Base-by-base conservation (phyloP, 2,888 invertebrate genomes). In the Ornithoptera priamus region DNA sequence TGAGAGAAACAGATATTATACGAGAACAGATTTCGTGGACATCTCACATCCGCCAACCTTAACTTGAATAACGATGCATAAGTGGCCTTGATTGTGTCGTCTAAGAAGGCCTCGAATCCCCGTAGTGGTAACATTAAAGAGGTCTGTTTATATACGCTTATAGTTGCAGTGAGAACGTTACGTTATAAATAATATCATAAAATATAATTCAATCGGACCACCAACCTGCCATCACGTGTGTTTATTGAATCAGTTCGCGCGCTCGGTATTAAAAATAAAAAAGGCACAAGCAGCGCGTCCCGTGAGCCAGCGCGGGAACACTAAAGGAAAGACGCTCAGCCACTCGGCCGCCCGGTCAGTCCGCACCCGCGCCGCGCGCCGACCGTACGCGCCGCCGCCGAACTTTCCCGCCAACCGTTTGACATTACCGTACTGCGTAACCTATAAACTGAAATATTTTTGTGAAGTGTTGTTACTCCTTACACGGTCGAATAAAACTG, bases 171-270 rank as follows among this genome's bases (percentile, higher is more conserved):
- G 39, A n/a, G 57, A 53, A 66, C 64, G 66, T 72, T 64, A 63
- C 42, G 53, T 50, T 24, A 15, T 65, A 22, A 53, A 24, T 67
- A 62, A 71, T 72, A 71, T 67, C 68, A 72, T 72, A 69, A 71
- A 53, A 53, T 70, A 71, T 76, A 67, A 68, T 70, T 62, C 75
- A 70, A 72, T 75, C 69, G 75, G 75, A 85, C 87, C 72, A 85
- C 87, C 72, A 78, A 89, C 89, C 86, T 86, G 82, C 79, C 84
- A 83, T 85, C 80, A 79, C 79, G 79, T 75, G 75, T 72, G 65
- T 75, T 80, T 77, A 77, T 75, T 77, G 75, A 73, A 68, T 71
- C 76, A 79, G 79, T 80, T 70, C 70, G 70, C 71, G 67, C 68
- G 62, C 77, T 75, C 76, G 80, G 81, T 76, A 81, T 77, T 77